Percentiles rank a stretch among this genome's conserved stretches.
Evolutionary conservation across 2,888 invertebrate genomes (phyloP).

Genomic region (Andricus quercusramuli): DNA sequence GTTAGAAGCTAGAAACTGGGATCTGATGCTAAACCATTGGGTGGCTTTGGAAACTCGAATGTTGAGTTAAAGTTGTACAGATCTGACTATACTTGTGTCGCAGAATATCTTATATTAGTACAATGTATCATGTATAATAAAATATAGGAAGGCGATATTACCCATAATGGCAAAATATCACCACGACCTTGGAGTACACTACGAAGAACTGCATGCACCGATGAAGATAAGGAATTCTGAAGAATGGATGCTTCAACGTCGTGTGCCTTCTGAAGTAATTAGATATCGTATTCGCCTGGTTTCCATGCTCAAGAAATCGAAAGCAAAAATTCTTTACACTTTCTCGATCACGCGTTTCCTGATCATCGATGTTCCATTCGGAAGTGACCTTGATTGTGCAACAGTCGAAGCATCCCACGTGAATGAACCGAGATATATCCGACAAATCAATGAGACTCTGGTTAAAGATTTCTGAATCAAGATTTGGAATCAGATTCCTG

Average conservation of each 20-base stretch:
- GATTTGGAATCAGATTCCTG: neutral
- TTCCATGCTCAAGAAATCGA: slow-evolving; percentile 8
- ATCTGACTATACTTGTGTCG: neutral
- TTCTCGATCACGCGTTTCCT: slow-evolving; percentile 26
- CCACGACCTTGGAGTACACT: slow-evolving; percentile 15
- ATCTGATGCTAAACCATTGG: slow-evolving; percentile 15
- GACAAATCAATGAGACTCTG: slow-evolving; percentile 3
- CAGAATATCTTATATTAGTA: neutral
- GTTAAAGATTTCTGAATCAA: neutral
- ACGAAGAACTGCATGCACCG: slow-evolving; percentile 27
- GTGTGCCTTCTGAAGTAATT: neutral
- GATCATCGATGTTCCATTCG: slow-evolving; percentile 36
- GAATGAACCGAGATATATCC: neutral
- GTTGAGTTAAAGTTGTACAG: neutral
- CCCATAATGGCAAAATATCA: slow-evolving; percentile 14
- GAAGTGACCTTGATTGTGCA: slow-evolving; percentile 37
- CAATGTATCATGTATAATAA: neutral
- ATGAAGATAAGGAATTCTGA: slow-evolving; percentile 27
- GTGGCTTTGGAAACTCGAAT: slow-evolving; percentile 25
- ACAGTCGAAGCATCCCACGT: slow-evolving; percentile 28
- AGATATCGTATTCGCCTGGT: slow-evolving; percentile 1
- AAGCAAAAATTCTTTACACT: slow-evolving; percentile 36
- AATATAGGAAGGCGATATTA: slow-evolving; percentile 6
- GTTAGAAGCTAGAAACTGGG: slow-evolving; percentile 35
- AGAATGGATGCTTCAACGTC: slow-evolving; percentile 10